A percentile compares a stretch with the other conserved stretches of the same genome.
These are phyloP conservation scores for Mirza zaza DNA, from an alignment of 2,113 vertebrate genomes.

Conservation along the genomic window DNA sequence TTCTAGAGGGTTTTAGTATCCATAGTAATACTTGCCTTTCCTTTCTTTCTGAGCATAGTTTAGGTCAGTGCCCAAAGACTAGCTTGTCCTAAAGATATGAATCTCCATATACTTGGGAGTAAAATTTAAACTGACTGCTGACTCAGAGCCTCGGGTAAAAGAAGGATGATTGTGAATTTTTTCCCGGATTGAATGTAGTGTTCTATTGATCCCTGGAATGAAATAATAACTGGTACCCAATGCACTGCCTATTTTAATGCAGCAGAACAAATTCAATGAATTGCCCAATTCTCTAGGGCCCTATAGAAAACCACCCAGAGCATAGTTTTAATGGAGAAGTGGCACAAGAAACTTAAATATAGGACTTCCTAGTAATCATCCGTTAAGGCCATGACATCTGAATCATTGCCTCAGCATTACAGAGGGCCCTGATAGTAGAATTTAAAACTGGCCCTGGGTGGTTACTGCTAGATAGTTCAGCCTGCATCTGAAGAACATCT, in stretches of 20 bases:
- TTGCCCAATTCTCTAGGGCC: slow-evolving; percentile 21
- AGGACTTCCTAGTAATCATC: background rate
- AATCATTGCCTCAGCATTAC: background rate
- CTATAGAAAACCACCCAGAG: slow-evolving; percentile 31
- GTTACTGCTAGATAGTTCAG: background rate
- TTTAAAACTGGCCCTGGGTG: background rate
- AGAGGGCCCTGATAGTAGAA: background rate
- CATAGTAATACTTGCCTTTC: background rate
- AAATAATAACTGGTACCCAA: slow-evolving; percentile 31
- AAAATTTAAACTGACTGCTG: slow-evolving; percentile 27
- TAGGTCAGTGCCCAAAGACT: background rate
- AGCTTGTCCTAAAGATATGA: background rate
- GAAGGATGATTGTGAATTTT: slow-evolving; percentile 2
- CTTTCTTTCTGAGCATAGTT: background rate
- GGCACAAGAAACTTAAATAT: slow-evolving; percentile 28
- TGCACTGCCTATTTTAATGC: slow-evolving; percentile 33
- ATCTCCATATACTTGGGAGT: background rate
- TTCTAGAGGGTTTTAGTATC: background rate
- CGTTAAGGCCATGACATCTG: background rate
- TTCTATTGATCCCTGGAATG: slow-evolving; percentile 40
- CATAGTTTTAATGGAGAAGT: slow-evolving; percentile 54
- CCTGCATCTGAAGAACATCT: background rate
- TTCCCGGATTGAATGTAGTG: background rate
- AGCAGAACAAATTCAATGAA: slow-evolving; percentile 54
- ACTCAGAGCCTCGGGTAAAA: background rate